Percentiles rank a stretch among this genome's conserved stretches.
Evolutionary conservation across 2,888 invertebrate genomes (phyloP).

Genomic region (Mythimna pallens): DNA sequence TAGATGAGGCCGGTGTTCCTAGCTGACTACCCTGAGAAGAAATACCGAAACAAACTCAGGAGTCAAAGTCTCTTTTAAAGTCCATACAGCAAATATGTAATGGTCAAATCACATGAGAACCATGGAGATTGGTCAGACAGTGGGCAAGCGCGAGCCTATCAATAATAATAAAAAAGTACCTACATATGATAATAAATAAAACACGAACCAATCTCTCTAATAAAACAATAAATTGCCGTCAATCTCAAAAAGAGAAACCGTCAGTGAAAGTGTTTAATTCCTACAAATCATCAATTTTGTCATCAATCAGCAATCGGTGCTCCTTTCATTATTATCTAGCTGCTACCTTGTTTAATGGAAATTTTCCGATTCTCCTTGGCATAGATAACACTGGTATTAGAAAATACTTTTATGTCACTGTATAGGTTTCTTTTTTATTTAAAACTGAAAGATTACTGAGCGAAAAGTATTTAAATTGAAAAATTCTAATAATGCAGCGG

Average conservation of each 20-base stretch:
- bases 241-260: constrained; percentile 29
- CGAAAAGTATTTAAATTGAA: not conserved
- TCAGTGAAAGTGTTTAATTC: constrained; percentile 30
- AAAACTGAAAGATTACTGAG: constrained; percentile 15
- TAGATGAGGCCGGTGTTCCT: no score
- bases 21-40: no score
- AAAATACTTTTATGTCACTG: constrained; percentile 13
- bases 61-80: no score
- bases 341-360: constrained; percentile 6
- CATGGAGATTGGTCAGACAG: no score
- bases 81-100: no score
- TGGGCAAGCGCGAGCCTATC: not conserved
- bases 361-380: constrained; percentile 24
- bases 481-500: constrained; percentile 5
- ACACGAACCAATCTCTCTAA: not conserved
- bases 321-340: constrained; percentile 17
- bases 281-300: constrained; percentile 27
- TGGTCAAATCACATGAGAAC: no score
- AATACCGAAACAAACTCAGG: no score
- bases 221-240: not conserved
- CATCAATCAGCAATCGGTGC: not conserved
- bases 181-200: not conserved
- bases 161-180: not conserved
- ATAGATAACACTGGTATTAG: constrained; percentile 19
- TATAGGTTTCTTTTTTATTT: constrained; percentile 1